Evolutionary conservation across 2,113 vertebrate species (phyloP).

Genomic region (Aleadryas rufinucha): DNA sequence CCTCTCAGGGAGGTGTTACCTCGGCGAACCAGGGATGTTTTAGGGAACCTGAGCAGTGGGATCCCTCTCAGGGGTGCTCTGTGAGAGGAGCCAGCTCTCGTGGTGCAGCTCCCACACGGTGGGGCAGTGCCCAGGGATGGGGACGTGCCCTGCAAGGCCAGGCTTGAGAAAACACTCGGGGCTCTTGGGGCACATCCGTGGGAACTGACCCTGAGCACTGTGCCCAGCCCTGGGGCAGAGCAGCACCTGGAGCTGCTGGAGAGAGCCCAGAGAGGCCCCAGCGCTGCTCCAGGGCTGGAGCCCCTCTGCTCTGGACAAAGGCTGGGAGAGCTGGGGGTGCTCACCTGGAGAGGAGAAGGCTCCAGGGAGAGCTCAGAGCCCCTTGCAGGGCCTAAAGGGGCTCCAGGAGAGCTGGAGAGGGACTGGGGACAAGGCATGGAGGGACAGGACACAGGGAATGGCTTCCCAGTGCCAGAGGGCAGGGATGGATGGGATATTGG

Average conservation of each 20-base stretch:
- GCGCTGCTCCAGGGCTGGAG: background rate
- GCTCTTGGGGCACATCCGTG: background rate
- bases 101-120: background rate
- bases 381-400: background rate
- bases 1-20: fast-evolving
- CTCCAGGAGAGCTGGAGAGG: background rate
- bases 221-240: background rate
- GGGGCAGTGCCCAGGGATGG: background rate
- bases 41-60: background rate
- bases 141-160: background rate
- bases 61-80: background rate
- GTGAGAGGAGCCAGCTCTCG: background rate
- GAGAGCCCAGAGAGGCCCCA: background rate
- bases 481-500: background rate
- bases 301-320: background rate
- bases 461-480: background rate
- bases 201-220: too few relatives aligned
- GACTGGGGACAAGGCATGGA: background rate
- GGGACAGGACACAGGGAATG: background rate
- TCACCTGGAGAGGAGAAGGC: background rate
- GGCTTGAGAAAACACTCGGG: fast-evolving
- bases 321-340: background rate
- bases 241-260: background rate
- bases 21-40: background rate
- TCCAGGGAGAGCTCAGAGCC: background rate